Base-by-base conservation (phyloP, 2,113 vertebrate genomes). In the Triplophysa tibetana region DNA sequence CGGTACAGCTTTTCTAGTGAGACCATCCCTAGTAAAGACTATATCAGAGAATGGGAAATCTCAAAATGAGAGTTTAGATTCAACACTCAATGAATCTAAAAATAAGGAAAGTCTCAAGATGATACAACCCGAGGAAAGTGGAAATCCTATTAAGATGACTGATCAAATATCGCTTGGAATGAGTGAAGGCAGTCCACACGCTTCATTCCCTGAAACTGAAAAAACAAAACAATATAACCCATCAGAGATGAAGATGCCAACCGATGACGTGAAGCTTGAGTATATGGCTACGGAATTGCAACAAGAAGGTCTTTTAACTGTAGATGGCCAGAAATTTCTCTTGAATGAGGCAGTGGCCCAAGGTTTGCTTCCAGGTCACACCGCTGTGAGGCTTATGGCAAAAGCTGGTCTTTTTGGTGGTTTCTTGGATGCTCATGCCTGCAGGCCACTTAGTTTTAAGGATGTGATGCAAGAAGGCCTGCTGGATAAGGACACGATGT, bases 361-460 rank as follows among this genome's bases (percentile, higher is more conserved):
- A 1, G 95, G 96, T 0, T 68, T 91, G 4, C 88, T 99, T 26
- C 88, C 95, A 4, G 91, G 94, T 1, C 94, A 95, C 70, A 92
- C 93, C 0, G 97, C 95, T 2, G 90, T 98, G 64, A 95, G 94
- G n/a, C 85, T 98, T 7, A 94, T 98, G 95, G 94, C 90, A 82
- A 89, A 91, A 78, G 90, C 96, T 78, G 89, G 88, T 66, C 90
- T 97, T 85, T 98, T 99, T 86, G 93, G 90, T 2, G 96, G 98
- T 43, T 99, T 99, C 89, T 88, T 98, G 58, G 96, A 98, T 81
- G 83, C 91, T 0, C 88, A 83, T 14, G 91, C 92, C 0, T 81
- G 89, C 0, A 94, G 97, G 12, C 88, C 94, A 1, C 85, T 98
- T 24, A 96, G 87, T 75, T 90, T 95, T 0, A 91, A 95, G 54